Conservation (phyloP, 35 echinoderm and acorn worm genomes). For the Patiria miniata region DNA sequence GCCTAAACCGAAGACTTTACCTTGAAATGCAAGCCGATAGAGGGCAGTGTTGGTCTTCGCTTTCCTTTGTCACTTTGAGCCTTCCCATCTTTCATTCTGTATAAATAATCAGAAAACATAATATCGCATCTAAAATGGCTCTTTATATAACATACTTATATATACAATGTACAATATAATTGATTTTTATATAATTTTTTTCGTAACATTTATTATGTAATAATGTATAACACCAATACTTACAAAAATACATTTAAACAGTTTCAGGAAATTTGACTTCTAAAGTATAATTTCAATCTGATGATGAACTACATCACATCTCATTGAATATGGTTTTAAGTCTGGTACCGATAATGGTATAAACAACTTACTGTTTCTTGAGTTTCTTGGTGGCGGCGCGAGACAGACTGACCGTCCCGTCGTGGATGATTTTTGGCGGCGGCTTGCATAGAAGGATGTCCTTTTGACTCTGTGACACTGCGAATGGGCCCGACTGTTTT, state of each 20-base stretch:
- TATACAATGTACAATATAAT: too few species aligned
- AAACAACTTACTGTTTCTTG: slow-evolving; percentile 78
- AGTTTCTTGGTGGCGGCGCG: slow-evolving; percentile 71
- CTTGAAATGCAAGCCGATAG: slow-evolving; percentile 72
- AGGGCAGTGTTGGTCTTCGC: slow-evolving; percentile 42
- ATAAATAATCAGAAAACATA: not conserved
- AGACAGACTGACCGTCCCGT: slow-evolving; percentile 78
- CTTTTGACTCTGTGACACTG: slow-evolving; percentile 57
- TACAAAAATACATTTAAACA: too few species aligned
- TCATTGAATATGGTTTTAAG: not conserved
- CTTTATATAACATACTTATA: too few species aligned
- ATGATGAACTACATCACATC: too few species aligned
- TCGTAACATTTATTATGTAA: too few species aligned
- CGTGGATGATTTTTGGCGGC: slow-evolving; percentile 77
- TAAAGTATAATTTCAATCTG: too few species aligned
- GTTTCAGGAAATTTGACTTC: too few species aligned
- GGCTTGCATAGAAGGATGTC: slow-evolving; percentile 89
- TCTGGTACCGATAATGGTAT: not conserved
- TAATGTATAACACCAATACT: too few species aligned
- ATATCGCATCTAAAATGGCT: not conserved
- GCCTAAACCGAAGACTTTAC: slow-evolving; percentile 25
- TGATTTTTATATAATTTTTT: too few species aligned
- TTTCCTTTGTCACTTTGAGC: slow-evolving; percentile 14
- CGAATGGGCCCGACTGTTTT: not conserved
- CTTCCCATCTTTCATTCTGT: slow-evolving; percentile 35